Conservation (phyloP, 2,113 vertebrate genomes). For the Onychorhynchus coronatus region DNA sequence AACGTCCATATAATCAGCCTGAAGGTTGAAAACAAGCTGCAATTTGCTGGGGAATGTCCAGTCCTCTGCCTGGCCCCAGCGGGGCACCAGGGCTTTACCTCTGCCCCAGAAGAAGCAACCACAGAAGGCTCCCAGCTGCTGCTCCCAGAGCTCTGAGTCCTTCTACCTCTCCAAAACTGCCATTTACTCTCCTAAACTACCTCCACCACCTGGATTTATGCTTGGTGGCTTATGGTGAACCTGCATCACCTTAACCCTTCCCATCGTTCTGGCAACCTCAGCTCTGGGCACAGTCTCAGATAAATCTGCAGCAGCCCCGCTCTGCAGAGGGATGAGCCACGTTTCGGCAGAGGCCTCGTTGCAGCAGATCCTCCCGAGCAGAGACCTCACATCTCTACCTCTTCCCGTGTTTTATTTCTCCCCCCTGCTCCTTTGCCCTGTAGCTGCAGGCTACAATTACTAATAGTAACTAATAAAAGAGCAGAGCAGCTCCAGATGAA, state of each 20-base stretch:
- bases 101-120: not conserved
- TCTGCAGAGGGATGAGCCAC: not conserved
- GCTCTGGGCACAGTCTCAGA: not conserved
- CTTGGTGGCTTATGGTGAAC: not conserved
- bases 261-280: not conserved
- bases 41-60: not conserved
- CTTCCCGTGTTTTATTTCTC: not conserved
- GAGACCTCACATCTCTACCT: not conserved
- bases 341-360: fast-evolving
- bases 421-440: not conserved
- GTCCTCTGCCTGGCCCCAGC: not conserved
- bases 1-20: fast-evolving
- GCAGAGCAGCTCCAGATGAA: constrained; percentile 16
- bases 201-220: not conserved
- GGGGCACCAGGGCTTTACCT: not conserved
- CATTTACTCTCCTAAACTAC: not conserved
- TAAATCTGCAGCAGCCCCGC: fast-evolving
- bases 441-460: constrained; percentile 24
- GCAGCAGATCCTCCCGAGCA: not conserved
- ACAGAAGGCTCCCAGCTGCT: not conserved
- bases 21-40: not conserved
- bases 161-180: not conserved
- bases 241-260: not conserved
- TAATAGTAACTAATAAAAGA: not conserved
- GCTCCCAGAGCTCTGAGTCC: not conserved